Conservation (phyloP, 2,797 vertebrate species). For the Antrozous pallidus region DNA sequence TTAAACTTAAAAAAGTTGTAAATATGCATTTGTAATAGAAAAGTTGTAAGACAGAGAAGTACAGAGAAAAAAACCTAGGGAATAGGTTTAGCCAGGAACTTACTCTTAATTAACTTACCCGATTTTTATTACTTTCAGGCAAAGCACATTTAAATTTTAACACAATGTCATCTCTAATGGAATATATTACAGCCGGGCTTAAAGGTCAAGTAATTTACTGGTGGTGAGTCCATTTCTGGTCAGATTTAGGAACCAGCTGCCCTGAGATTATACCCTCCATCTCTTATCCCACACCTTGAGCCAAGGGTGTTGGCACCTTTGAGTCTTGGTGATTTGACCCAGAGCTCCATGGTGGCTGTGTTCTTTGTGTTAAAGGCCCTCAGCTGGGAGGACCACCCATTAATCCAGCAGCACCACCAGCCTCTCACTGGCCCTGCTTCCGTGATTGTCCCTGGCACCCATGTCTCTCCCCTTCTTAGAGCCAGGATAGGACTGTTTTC, state of each 20-base stretch:
- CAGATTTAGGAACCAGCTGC: not conserved
- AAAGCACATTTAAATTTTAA: not conserved
- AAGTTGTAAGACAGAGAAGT: not conserved
- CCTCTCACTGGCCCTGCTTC: not conserved
- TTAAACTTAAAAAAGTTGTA: too few relatives aligned
- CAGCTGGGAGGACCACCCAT: too few relatives aligned
- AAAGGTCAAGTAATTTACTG: not conserved
- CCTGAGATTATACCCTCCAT: not conserved
- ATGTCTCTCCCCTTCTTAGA: not conserved
- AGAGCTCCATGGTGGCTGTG: not conserved
- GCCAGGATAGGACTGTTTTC: not conserved
- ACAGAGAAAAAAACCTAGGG: not conserved
- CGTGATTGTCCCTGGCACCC: accelerated
- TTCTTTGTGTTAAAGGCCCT: not conserved
- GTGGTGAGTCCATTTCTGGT: not conserved
- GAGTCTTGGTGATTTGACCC: not conserved
- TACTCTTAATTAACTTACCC: not conserved
- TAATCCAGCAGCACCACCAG: not conserved
- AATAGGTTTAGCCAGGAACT: not conserved
- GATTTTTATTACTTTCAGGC: not conserved
- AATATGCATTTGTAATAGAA: not conserved
- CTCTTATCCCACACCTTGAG: not conserved
- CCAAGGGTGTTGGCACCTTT: not conserved
- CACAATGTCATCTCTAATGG: not conserved
- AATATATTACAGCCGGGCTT: not conserved